phyloP scores from a whole-genome alignment of 2,888 invertebrate genomes.

The Rhodophaea formosa region DNA sequence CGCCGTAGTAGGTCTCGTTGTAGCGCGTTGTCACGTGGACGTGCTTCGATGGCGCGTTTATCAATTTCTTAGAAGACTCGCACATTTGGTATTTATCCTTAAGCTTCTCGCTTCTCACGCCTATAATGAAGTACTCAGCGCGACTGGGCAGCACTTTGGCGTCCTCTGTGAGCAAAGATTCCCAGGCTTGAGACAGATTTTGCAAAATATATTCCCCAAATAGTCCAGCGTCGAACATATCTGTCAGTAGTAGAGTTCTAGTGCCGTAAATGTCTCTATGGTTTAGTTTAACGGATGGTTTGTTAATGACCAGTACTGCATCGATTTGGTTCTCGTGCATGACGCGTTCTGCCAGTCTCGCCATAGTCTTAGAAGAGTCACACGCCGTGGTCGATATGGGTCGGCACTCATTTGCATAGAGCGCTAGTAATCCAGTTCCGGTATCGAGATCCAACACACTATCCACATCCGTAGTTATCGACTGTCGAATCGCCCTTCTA shows the following conservation, averaged over 20 bases:
- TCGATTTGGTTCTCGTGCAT: background rate
- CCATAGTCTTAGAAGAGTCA: background rate
- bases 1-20: background rate
- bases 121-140: constrained; percentile 46
- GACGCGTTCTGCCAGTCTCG: background rate
- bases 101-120: background rate
- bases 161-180: constrained; percentile 43
- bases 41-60: background rate
- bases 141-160: constrained; percentile 75
- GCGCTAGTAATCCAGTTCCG: background rate
- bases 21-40: background rate
- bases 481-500: background rate
- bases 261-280: constrained; percentile 5
- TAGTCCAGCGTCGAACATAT: background rate
- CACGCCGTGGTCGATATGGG: background rate
- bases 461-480: background rate
- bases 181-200: constrained; percentile 81
- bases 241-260: background rate
- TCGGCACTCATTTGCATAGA: background rate
- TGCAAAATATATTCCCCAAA: constrained; percentile 34
- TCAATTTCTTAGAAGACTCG: background rate
- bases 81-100: background rate
- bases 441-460: background rate
- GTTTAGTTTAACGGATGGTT: background rate
- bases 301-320: background rate